Base-by-base conservation (phyloP, 2,888 invertebrate genomes). In the Chouioia cunea region DNA sequence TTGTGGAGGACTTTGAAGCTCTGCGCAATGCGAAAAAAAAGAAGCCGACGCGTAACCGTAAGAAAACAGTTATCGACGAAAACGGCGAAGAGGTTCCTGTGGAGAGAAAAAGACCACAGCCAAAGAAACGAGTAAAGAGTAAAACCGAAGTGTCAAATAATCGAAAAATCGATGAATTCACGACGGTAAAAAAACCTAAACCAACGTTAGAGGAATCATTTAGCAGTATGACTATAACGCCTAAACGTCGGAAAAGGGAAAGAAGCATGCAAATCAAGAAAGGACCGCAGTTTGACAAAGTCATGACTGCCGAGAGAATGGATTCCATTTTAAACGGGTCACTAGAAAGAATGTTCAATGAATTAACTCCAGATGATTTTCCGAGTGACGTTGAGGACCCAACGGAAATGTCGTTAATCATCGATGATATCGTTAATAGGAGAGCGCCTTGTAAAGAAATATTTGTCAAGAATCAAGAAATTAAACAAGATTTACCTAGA, bases 1-100 rank as follows among this genome's bases (percentile, higher is more conserved):
- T 93, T 67, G 92, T 92, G 0, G 86, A 89, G 57, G 80, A 80
- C 2, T 93, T 88, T 77, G 88, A 91, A 75, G 88, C 88, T 86
- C 87, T 43, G 88, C 90, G 72, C 89, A 90, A 83, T 87, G 81
- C 73, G 76, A 88, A 85, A 71, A 74, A 76, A 46, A 80, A 80
- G 71, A 80, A 80, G 71, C 77, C 77, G 3, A 44, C 60, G 1
- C 84, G 82, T 58, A 67, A 76, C 18, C 81, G 79, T 56, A 64
- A 22, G 27, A 76, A 75, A 58, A 78, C 79, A 27, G 65, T 73
- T 12, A 59, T 74, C 54, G 73, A 73, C 53, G 50, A 71, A 22
- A n/a, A 44, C 46, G 50, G 69, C 50, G 60, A 76, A 69, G 64
- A 76, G 16, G 36, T 36, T 36, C 8, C 62, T 53, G 50, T 65